Evolutionary conservation across 2,797 vertebrate genomes (phyloP), one percentile per base, ranked within the genome.

Genomic region (Botia kubotai): DNA sequence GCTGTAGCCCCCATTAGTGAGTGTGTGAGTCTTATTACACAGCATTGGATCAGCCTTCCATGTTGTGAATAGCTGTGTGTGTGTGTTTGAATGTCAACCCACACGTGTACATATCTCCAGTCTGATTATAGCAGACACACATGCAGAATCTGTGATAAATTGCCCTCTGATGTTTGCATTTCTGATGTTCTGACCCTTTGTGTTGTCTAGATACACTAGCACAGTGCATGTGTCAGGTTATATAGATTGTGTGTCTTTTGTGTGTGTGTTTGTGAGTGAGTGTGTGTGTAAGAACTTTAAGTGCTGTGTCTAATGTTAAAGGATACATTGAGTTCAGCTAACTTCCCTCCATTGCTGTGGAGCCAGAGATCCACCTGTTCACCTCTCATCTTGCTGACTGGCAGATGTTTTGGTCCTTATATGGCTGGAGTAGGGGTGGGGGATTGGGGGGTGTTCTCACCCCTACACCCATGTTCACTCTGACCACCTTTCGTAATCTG

Each of bases 351-450:
- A 53, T 87, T 90, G 89, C 89, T 85, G 83, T 76, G 79, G 86
- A 90, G 91, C 88, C 68, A 85, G 82, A 67, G 89, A 87, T 88
- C 91, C 94, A 97, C 94, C 96, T 98, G 96, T 94, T 94, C 89
- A 77, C 0, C 55, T 84, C 94, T 94, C 91, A 92, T 97, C 96
- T 95, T 85, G 79, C 86, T 91, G 91, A 92, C 90, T 83, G 94
- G 92, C 73, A 88, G 90, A 94, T 88, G 43, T 73, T 83, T 87
- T 91, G 94, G 91, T 95, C 96, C 95, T 96, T 96, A 95, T 96
- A 95, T 94, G 94, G 36, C 5, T 55, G 39, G n/a, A 60, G 19
- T 72, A 2, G 2, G 26, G 82, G 66, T 81, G 57, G 95, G 94
- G 10, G 43, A 46, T 2, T 46, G 43, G 43, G 50, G 85, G 62